Percentiles rank a stretch among this genome's conserved stretches.
Evolutionary conservation across 2,113 vertebrate species (phyloP).

Genomic region (Probosciger aterrimus): DNA sequence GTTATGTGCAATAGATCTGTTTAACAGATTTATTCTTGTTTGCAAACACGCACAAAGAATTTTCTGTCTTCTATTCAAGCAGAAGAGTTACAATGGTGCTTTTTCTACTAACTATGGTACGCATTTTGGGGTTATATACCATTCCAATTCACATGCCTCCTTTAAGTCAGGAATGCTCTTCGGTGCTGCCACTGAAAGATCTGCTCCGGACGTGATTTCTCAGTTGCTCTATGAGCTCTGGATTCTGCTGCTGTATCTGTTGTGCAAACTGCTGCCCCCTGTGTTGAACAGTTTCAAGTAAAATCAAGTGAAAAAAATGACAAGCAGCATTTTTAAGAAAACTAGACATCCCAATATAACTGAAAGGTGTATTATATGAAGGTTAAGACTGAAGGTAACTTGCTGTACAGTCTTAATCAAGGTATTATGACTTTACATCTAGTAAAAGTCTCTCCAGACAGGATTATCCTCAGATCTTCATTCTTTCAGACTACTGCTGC

Average conservation of each 20-base stretch:
- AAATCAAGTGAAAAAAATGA: not conserved
- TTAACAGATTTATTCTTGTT: conserved; percentile 68
- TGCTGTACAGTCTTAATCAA: not conserved
- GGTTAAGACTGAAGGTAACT: not conserved
- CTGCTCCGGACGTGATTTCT: conserved; percentile 96
- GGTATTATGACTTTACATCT: not conserved
- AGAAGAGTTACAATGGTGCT: conserved; percentile 66
- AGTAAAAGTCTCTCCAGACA: not conserved
- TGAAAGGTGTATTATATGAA: not conserved
- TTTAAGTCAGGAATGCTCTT: conserved; percentile 90
- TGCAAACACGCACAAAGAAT: conserved; percentile 64
- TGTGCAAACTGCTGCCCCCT: conserved; percentile 98
- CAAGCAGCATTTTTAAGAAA: not conserved
- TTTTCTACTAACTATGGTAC: conserved; percentile 71
- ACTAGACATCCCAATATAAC: not conserved
- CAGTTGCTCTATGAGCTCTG: conserved; percentile 95
- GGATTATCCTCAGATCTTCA: not conserved
- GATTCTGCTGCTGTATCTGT: conserved; percentile 99
- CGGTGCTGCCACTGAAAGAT: conserved; percentile 91
- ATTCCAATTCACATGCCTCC: not conserved
- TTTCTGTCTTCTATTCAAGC: conserved; percentile 67
- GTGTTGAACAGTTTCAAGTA: conserved; percentile 46
- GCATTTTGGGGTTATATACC: conserved; percentile 37
- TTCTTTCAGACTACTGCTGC: not conserved
- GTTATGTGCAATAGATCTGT: conserved; percentile 73